Evolutionary conservation across 1,140 invertebrate species (phyloP).

Genomic region (Drosophila bifasciata): DNA sequence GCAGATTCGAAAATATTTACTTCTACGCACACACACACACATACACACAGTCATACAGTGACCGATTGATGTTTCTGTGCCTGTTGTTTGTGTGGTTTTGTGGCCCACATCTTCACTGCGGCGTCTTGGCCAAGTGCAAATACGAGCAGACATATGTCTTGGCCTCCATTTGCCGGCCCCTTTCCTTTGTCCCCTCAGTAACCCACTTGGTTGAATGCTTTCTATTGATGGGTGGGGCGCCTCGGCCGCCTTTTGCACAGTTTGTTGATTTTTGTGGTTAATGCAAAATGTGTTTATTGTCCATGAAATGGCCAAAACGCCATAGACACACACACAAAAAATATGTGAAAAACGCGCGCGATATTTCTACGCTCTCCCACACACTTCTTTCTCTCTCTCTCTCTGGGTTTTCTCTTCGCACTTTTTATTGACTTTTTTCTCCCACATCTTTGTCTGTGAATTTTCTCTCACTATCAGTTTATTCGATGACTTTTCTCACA

Average conservation of each 20-base stretch:
- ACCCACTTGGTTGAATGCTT: slow-evolving; percentile 36
- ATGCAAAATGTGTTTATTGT: slow-evolving; percentile 63
- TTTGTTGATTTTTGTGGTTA: slow-evolving; percentile 75
- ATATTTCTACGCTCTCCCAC: no score
- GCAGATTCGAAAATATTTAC: slow-evolving; percentile 47
- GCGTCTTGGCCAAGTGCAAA: slow-evolving; percentile 34
- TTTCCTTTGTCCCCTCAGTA: slow-evolving; percentile 6
- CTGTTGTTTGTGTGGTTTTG: slow-evolving; percentile 19
- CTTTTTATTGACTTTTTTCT: no score
- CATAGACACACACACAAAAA: slow-evolving; percentile 14
- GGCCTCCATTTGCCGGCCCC: slow-evolving; percentile 34
- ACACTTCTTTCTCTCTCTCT: no score
- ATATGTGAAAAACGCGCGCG: slow-evolving; percentile 41
- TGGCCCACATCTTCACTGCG: slow-evolving; percentile 42
- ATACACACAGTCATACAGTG: background rate
- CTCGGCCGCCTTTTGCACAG: slow-evolving; percentile 53
- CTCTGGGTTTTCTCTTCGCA: no score
- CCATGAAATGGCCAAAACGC: slow-evolving; percentile 51
- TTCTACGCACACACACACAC: background rate
- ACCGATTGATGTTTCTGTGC: slow-evolving; percentile 9
- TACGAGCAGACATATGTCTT: slow-evolving; percentile 31
- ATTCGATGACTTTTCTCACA: background rate
- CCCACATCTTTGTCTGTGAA: background rate
- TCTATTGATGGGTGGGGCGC: slow-evolving; percentile 44
- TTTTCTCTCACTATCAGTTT: slow-evolving; percentile 4